Evolutionary conservation across 2,797 vertebrate genomes (phyloP).

Genomic region (Kryptolebias ocellatus): DNA sequence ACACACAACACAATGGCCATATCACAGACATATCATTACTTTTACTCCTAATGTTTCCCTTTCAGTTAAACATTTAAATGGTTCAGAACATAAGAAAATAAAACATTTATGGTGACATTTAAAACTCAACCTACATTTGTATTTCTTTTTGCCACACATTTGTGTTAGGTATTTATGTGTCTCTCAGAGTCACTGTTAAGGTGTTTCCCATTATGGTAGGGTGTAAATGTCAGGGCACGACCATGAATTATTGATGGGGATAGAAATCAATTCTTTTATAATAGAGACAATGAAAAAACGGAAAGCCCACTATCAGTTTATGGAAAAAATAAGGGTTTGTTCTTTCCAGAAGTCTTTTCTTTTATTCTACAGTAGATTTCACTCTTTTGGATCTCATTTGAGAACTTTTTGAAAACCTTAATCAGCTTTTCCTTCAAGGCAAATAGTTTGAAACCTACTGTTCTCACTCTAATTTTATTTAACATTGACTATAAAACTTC

Average conservation of each 20-base stretch:
- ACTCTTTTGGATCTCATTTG: neutral
- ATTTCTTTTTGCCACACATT: slow-evolving; percentile 11
- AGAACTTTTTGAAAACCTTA: neutral
- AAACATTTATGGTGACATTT: slow-evolving; percentile 11
- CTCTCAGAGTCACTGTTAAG: slow-evolving; percentile 38
- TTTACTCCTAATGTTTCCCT: slow-evolving; percentile 13
- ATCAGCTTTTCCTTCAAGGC: neutral
- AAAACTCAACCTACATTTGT: slow-evolving; percentile 1
- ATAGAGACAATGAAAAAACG: slow-evolving; percentile 20
- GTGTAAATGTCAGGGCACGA: slow-evolving; percentile 60
- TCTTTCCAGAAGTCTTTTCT: slow-evolving; percentile 10
- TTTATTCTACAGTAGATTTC: neutral
- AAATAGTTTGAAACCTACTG: neutral
- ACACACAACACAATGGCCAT: slow-evolving; percentile 15
- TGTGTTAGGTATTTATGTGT: slow-evolving; percentile 12
- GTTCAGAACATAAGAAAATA: slow-evolving; percentile 7
- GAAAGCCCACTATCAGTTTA: neutral
- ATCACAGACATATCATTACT: slow-evolving; percentile 20
- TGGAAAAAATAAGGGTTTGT: neutral
- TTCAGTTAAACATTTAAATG: slow-evolving; percentile 20
- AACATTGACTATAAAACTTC: too few relatives aligned
- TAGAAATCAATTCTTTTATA: slow-evolving; percentile 49
- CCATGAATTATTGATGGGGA: slow-evolving; percentile 53
- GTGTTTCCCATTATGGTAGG: slow-evolving; percentile 40
- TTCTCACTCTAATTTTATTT: neutral